phyloP scores from a whole-genome alignment of 2,888 invertebrate genomes.

The Laspeyria flexula region DNA sequence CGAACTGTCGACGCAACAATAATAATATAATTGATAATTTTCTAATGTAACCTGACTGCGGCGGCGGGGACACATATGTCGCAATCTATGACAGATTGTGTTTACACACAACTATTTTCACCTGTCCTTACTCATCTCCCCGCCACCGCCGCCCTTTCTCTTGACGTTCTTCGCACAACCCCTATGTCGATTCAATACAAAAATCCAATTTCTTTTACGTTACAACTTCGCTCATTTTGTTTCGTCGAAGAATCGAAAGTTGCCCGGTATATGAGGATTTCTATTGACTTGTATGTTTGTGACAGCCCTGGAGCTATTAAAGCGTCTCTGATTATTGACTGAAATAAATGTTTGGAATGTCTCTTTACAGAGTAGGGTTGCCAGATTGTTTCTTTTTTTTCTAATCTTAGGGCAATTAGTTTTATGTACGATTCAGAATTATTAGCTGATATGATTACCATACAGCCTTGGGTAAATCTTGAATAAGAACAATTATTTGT shows the following conservation, averaged over 20 bases:
- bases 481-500: no score
- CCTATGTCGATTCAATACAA: constrained; percentile 74
- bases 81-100: constrained; percentile 62
- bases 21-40: no score
- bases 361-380: constrained; percentile 47
- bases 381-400: constrained; percentile 13
- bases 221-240: constrained; percentile 76
- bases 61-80: no score
- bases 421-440: constrained; percentile 4
- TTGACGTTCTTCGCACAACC: constrained; percentile 23
- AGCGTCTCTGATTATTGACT: constrained; percentile 60
- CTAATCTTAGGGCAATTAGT: constrained; percentile 22
- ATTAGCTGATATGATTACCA: background rate
- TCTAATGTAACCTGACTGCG: no score
- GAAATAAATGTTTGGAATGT: constrained; percentile 54
- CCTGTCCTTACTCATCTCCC: constrained; percentile 60
- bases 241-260: constrained; percentile 64
- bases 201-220: constrained; percentile 80
- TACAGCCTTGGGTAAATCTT: no score
- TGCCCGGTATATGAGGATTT: constrained; percentile 62
- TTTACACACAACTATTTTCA: constrained; percentile 58
- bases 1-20: no score
- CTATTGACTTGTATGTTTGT: constrained; percentile 63
- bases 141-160: constrained; percentile 37
- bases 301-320: constrained; percentile 64